Evolutionary conservation across 2,888 invertebrate species (phyloP).

Genomic region (Automeris io): DNA sequence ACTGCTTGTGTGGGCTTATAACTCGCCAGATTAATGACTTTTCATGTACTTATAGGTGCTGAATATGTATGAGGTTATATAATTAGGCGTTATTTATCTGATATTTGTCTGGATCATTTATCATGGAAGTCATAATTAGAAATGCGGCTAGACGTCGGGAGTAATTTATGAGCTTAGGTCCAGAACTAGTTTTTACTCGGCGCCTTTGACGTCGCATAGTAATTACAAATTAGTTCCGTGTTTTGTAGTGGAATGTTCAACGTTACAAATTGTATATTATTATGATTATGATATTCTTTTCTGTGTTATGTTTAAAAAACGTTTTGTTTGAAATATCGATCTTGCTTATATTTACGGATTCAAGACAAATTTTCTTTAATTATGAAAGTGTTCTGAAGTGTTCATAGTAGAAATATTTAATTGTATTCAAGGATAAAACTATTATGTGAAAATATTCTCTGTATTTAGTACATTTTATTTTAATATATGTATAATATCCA

Average conservation of each 20-base stretch:
- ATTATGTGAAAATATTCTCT: no score
- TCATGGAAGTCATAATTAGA: constrained; percentile 19
- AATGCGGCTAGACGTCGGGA: constrained; percentile 15
- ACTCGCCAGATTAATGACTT: constrained; percentile 43
- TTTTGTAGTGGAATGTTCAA: constrained; percentile 2
- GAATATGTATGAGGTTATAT: constrained; percentile 38
- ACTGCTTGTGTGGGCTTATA: constrained; percentile 35
- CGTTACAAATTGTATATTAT: not conserved
- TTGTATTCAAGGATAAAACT: no score
- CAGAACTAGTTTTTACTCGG: constrained; percentile 1
- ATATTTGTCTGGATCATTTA: constrained; percentile 17
- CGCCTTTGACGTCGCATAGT: constrained; percentile 2
- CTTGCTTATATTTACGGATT: not conserved
- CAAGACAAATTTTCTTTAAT: not conserved
- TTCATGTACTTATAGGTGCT: constrained; percentile 32
- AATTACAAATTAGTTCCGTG: constrained; percentile 6
- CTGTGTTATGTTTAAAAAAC: not conserved
- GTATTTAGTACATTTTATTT: no score
- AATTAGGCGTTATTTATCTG: constrained; percentile 37
- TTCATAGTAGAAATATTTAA: no score
- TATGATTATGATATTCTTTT: not conserved
- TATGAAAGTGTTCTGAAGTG: not conserved
- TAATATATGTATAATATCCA: no score
- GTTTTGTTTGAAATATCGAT: not conserved
- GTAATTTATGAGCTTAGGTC: constrained; percentile 22